Conservation (phyloP, 2,888 invertebrate species). For the Frankliniella fusca region DNA sequence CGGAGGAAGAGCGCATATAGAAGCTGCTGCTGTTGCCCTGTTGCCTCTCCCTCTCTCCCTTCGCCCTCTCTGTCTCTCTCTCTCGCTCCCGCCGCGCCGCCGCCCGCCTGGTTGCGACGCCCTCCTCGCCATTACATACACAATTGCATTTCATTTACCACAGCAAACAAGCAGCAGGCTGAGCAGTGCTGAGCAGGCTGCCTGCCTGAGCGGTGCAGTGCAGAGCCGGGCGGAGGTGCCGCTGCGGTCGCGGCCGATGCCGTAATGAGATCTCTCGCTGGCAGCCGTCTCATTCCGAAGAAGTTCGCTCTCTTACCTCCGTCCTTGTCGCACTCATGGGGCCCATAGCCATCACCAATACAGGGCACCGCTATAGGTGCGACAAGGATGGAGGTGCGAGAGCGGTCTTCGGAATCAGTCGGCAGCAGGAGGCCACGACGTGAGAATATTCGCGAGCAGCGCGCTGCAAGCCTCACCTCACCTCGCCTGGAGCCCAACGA, state of each 20-base stretch:
- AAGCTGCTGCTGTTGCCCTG: too few relatives aligned
- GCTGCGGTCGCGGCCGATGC: background rate
- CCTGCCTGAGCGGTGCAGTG: background rate
- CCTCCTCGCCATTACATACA: background rate
- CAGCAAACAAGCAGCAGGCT: background rate
- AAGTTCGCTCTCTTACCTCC: too few relatives aligned
- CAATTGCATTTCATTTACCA: slow-evolving; percentile 17
- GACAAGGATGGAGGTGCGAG: too few relatives aligned
- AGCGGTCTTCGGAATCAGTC: too few relatives aligned
- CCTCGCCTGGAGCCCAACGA: background rate
- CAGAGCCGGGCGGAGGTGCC: background rate
- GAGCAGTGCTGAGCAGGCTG: background rate
- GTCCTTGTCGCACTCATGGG: too few relatives aligned
- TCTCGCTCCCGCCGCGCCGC: background rate
- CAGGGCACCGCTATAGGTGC: too few relatives aligned
- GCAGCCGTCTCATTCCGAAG: background rate
- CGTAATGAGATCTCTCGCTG: background rate
- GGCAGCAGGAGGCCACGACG: background rate
- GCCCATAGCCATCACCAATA: too few relatives aligned
- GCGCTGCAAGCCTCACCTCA: background rate
- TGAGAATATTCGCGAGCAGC: slow-evolving; percentile 15
- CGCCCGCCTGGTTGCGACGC: background rate
- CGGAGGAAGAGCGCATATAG: too few relatives aligned
- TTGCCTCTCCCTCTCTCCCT: too few relatives aligned
- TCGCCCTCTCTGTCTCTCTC: background rate